phyloP scores from a whole-genome alignment of 2,888 invertebrate species.

The Pecten maximus region DNA sequence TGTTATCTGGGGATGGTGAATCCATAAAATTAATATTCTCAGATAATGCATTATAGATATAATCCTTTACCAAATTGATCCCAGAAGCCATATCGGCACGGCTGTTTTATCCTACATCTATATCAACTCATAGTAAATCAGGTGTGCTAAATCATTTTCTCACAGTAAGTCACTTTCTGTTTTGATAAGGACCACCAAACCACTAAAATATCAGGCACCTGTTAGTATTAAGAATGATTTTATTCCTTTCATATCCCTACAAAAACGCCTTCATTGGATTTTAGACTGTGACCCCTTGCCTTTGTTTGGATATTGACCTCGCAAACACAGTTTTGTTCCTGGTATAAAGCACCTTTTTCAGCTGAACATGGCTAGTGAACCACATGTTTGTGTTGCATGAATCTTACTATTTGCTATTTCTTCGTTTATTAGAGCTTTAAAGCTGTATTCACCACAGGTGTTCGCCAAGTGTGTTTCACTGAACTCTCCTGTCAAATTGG shows the following conservation, averaged over 20 bases:
- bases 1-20: too few relatives aligned
- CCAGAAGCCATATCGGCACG: not conserved
- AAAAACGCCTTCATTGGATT: not conserved
- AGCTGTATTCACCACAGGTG: constrained; percentile 14
- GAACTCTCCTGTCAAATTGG: not conserved
- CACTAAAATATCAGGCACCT: not conserved
- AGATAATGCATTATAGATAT: too few relatives aligned
- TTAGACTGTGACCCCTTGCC: not conserved
- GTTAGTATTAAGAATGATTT: not conserved
- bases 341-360: not conserved
- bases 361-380: not conserved
- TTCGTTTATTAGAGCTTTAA: not conserved
- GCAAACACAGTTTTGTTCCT: not conserved
- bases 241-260: not conserved
- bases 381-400: constrained; percentile 20
- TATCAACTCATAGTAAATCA: not conserved
- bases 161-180: constrained; percentile 14
- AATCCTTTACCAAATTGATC: not conserved
- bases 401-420: not conserved
- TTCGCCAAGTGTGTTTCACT: not conserved
- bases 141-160: not conserved
- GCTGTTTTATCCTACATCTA: not conserved
- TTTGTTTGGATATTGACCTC: not conserved
- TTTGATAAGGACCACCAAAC: not conserved
- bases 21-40: too few relatives aligned